Evolutionary conservation across 2,113 vertebrate species (phyloP), one percentile per base, ranked within the genome.

Genomic region (Melierax canorus): DNA sequence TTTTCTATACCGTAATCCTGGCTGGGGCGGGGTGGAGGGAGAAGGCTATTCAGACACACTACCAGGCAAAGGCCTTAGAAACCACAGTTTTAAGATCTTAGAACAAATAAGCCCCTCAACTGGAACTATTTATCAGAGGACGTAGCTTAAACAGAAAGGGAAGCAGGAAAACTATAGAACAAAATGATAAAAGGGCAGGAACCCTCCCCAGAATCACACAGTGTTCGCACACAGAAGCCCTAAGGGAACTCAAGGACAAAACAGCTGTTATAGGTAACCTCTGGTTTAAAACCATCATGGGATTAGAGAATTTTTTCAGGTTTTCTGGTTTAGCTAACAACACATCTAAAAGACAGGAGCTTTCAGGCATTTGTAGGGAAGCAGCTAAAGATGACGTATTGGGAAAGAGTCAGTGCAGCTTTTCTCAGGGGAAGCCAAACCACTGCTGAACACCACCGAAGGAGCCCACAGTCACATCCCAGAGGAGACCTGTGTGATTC

Each of bases 71-170:
- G n/a, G n/a, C n/a, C n/a, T n/a, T n/a, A n/a, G n/a, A n/a, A n/a
- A n/a, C n/a, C n/a, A n/a, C n/a, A n/a, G n/a, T n/a, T n/a, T n/a
- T n/a, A n/a, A n/a, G n/a, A n/a, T n/a, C 79, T 91, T 53, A 6
- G 71, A 79, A 89, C 82, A 82, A 90, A 93, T 79, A 79, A 96
- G 23, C 26, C 78, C 55, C 82, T 80, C 34, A 56, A 82, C 71
- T 71, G 62, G 13, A 64, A 79, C 91, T 79, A 0, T 88, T 95
- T 94, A 30, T 79, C 89, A 82, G 32, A 68, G 69, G 56, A 60
- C 39, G 39, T 22, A 72, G 29, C 46, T 92, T 67, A 34, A 95
- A 74, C 38, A 59, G 78, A 62, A 90, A 58, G 5, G n/a, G 60
- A 62, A n/a, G 71, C 48, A 46, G 75, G 51, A 72, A 79, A 26